Conservation (phyloP, 2,113 vertebrate species). For the Thalassoma bifasciatum region DNA sequence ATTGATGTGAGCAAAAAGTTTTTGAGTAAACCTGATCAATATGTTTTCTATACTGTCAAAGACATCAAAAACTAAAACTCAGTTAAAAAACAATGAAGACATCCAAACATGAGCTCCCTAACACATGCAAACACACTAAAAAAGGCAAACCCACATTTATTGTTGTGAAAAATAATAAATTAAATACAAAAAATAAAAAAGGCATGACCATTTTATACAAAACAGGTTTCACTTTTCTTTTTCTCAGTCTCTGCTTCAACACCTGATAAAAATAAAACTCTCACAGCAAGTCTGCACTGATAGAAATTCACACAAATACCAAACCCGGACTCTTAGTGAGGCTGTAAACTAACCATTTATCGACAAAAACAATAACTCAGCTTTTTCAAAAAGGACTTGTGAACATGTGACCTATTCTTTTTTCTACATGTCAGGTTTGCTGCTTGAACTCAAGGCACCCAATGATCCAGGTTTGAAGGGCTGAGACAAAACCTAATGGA, state of each 20-base stretch:
- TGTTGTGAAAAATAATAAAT: conserved; percentile 64
- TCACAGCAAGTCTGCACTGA: conserved; percentile 27
- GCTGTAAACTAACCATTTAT: conserved; percentile 17
- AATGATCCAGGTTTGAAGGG: conserved; percentile 58
- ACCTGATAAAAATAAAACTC: conserved; percentile 8
- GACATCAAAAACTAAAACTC: conserved; percentile 40
- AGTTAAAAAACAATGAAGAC: neutral
- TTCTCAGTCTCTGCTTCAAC: conserved; percentile 3
- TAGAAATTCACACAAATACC: conserved; percentile 15
- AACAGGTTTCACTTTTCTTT: conserved; percentile 17
- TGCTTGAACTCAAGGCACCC: conserved; percentile 79
- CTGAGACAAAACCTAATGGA: neutral
- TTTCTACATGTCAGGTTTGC: conserved; percentile 8
- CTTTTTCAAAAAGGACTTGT: conserved; percentile 13
- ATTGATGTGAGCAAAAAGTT: neutral
- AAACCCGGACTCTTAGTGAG: conserved; percentile 7
- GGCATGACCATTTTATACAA: conserved; percentile 43
- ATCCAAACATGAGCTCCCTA: neutral
- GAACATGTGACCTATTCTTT: conserved; percentile 2
- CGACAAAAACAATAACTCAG: conserved; percentile 20
- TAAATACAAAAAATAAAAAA: conserved; percentile 60
- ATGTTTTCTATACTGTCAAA: neutral
- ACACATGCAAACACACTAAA: neutral
- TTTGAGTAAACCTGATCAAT: conserved; percentile 27
- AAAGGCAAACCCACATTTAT: neutral